A percentile compares a stretch with the other conserved stretches of the same genome.
Conservation (phyloP, 1,140 invertebrate genomes). For the Drosophila rufa region DNA sequence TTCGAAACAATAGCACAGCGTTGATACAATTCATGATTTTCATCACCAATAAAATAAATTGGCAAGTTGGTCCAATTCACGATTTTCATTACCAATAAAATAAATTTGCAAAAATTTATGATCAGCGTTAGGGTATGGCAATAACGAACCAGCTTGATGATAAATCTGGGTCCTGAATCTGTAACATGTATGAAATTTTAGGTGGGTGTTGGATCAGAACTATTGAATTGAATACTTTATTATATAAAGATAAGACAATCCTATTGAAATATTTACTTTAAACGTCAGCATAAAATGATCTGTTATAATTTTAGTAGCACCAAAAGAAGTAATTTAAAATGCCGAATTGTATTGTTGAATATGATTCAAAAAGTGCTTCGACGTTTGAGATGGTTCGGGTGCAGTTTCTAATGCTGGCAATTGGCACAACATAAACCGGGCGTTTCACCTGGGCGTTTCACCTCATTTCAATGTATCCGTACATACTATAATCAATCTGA, state of each 20-base stretch:
- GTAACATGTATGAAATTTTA: constrained; percentile 2
- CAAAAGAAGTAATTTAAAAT: not conserved
- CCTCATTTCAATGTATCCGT: no score
- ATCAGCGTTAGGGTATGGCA: not conserved
- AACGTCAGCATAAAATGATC: not conserved
- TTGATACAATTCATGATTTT: no score
- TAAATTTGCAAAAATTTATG: not conserved
- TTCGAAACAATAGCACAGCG: no score
- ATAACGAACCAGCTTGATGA: not conserved
- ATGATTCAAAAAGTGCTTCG: not conserved
- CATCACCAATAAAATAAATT: no score
- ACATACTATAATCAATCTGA: no score
- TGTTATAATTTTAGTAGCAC: not conserved
- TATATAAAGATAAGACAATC: not conserved
- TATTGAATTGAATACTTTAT: not conserved
- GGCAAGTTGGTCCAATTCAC: no score
- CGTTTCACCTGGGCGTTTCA: no score
- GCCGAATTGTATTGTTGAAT: not conserved
- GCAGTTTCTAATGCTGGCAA: no score
- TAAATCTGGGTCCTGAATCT: not conserved
- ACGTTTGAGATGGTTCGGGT: no score
- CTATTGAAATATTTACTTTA: not conserved
- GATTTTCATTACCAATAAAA: no score
- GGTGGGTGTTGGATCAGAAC: not conserved
- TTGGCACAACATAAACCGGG: no score